Conservation (phyloP, 2,113 vertebrate species). For the Excalfactoria chinensis region DNA sequence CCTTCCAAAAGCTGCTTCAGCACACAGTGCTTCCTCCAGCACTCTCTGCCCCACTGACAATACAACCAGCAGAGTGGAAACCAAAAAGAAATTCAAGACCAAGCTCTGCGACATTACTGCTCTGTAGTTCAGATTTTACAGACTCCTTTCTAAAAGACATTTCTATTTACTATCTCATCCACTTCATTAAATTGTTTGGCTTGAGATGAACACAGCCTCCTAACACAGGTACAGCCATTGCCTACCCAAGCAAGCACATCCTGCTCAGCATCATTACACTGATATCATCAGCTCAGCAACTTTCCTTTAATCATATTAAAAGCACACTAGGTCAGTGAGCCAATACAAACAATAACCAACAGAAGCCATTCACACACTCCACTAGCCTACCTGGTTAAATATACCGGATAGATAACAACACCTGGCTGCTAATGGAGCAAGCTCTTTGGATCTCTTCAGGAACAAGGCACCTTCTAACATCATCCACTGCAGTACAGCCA, state of each 20-base stretch:
- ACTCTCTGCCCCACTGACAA: not conserved
- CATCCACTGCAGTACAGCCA: not conserved
- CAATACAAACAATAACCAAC: not conserved
- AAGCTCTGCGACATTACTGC: fast-evolving
- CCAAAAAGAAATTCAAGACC: not conserved
- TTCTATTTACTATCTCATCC: not conserved
- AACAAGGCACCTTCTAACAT: not conserved
- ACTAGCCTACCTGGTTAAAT: not conserved
- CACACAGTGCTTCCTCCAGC: not conserved
- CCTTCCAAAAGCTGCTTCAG: not conserved
- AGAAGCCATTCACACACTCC: not conserved
- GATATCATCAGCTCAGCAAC: not conserved
- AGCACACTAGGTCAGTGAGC: not conserved
- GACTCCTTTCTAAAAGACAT: not conserved
- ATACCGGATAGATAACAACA: not conserved
- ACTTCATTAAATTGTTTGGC: not conserved
- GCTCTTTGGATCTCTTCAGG: not conserved
- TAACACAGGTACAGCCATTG: not conserved
- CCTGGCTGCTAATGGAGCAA: not conserved
- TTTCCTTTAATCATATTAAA: constrained; percentile 17
- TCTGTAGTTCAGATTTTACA: not conserved
- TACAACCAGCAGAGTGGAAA: fast-evolving
- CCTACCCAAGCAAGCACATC: not conserved
- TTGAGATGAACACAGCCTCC: not conserved
- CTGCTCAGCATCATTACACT: not conserved